phyloP scores from a whole-genome alignment of 2,113 vertebrate genomes.

The Corythaeola cristata region DNA sequence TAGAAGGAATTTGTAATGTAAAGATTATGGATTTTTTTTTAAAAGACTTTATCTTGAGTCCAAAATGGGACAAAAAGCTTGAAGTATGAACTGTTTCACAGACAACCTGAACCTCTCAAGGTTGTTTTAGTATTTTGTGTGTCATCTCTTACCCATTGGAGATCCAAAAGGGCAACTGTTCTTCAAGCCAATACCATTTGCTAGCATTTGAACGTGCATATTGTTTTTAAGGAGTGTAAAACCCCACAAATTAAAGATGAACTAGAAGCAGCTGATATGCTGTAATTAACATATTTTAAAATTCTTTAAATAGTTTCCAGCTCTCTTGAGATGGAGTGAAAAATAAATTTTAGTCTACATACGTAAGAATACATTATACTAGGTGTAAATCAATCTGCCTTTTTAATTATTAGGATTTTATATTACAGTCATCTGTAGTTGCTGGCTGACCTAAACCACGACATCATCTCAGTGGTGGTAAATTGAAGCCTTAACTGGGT shows the following conservation, averaged over 20 bases:
- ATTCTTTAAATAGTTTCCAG: neutral
- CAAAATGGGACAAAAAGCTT: neutral
- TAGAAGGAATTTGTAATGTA: neutral
- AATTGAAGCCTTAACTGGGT: neutral
- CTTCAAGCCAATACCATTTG: neutral
- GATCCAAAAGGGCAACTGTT: neutral
- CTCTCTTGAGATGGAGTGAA: neutral
- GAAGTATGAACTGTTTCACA: neutral
- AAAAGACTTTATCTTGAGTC: neutral
- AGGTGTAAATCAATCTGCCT: neutral
- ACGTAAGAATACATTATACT: neutral
- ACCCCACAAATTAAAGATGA: neutral
- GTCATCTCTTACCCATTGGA: neutral
- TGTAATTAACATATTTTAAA: neutral
- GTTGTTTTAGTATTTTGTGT: neutral
- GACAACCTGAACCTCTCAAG: neutral
- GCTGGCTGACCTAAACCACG: too few relatives aligned
- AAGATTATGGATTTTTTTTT: neutral
- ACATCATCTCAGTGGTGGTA: neutral
- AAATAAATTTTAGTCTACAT: neutral
- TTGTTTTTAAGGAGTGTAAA: neutral
- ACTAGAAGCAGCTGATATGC: neutral
- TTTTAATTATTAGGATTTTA: neutral
- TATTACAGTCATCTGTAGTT: neutral
- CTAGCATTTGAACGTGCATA: neutral